A percentile compares a stretch with the other conserved stretches of the same genome.
Conservation (phyloP, 1,140 invertebrate genomes). For the Hyles vespertilio region DNA sequence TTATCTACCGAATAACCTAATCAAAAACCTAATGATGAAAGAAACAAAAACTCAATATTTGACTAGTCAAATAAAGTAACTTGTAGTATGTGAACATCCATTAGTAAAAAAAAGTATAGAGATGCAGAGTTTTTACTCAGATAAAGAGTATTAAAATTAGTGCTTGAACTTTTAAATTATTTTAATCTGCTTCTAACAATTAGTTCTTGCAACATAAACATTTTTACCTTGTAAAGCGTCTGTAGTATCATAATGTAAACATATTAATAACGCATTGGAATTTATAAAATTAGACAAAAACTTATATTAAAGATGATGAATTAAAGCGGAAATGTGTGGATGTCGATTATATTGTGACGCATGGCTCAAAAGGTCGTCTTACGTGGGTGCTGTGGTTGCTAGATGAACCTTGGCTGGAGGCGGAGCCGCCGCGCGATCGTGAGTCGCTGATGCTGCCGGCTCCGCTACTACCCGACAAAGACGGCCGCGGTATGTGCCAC, state of each 20-base stretch:
- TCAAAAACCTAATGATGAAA: no score
- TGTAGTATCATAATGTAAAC: not conserved
- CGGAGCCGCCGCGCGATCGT: conserved; percentile 75
- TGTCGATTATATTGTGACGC: conserved; percentile 2
- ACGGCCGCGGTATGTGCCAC: conserved; percentile 88
- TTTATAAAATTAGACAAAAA: not conserved
- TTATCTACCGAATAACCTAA: no score
- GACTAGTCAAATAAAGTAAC: no score
- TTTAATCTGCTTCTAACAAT: not conserved
- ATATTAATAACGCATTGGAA: not conserved
- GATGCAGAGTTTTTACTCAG: no score
- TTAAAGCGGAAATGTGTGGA: conserved; percentile 3
- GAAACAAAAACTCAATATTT: no score
- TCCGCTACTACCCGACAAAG: conserved; percentile 78
- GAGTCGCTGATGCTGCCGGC: conserved; percentile 53
- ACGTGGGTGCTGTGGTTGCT: conserved; percentile 88
- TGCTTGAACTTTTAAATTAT: no score
- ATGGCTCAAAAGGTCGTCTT: conserved; percentile 44
- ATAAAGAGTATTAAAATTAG: no score
- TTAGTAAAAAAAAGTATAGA: no score
- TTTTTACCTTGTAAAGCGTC: not conserved
- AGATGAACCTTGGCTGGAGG: conserved; percentile 84
- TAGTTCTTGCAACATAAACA: not conserved
- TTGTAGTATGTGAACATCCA: no score
- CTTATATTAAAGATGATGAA: not conserved